Percentiles rank a stretch among this genome's conserved stretches.
Evolutionary conservation across 2,113 vertebrate species (phyloP).

Genomic region (Archocentrus centrarchus): DNA sequence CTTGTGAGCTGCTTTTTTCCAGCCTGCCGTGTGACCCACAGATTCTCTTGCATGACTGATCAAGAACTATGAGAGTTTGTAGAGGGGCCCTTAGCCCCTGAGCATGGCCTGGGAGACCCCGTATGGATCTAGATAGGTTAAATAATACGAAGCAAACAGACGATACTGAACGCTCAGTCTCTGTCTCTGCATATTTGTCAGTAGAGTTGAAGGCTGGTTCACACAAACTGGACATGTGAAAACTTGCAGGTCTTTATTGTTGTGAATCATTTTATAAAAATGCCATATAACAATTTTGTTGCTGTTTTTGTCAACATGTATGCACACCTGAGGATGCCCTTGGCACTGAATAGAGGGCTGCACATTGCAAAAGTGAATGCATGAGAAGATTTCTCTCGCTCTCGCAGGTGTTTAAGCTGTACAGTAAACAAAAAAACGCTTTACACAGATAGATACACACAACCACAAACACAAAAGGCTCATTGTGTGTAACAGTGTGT

Average conservation of each 20-base stretch:
- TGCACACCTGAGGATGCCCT: conserved; percentile 30
- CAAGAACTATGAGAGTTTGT: conserved; percentile 67
- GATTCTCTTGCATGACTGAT: conserved; percentile 73
- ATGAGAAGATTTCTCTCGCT: conserved; percentile 61
- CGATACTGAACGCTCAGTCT: conserved; percentile 1
- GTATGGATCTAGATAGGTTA: conserved; percentile 18
- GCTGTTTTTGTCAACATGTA: conserved; percentile 22
- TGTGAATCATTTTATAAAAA: conserved; percentile 25
- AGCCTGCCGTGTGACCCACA: conserved; percentile 60
- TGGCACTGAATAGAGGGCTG: conserved; percentile 34
- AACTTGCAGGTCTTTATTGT: neutral
- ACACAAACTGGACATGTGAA: neutral
- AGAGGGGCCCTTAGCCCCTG: conserved; percentile 54
- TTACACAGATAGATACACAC: conserved; percentile 40
- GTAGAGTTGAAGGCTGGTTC: neutral
- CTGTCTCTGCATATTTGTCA: neutral
- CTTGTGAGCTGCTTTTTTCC: conserved; percentile 72
- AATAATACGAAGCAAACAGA: conserved; percentile 6
- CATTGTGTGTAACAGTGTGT: conserved; percentile 74
- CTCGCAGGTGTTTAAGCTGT: conserved; percentile 72
- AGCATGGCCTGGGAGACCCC: conserved; percentile 52
- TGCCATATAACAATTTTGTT: conserved; percentile 13
- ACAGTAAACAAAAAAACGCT: conserved; percentile 70
- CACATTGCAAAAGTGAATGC: conserved; percentile 30
- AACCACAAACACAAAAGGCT: conserved; percentile 70